These are phyloP conservation scores for Phocoena sinus DNA, from an alignment of 2,113 vertebrate species.

Conservation along the genomic window DNA sequence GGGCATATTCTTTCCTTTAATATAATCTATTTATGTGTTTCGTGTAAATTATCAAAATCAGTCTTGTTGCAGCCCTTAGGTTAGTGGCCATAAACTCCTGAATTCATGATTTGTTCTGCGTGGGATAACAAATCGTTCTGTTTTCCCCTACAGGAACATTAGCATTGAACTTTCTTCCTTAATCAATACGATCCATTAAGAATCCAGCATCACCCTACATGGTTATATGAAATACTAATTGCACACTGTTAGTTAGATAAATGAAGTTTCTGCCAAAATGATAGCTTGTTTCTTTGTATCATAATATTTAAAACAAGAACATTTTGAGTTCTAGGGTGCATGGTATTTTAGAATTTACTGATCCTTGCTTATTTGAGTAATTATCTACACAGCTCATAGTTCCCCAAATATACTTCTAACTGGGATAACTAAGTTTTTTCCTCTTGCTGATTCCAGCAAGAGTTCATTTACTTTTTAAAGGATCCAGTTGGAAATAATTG, in stretches of 20 bases:
- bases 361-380: slow-evolving; percentile 49
- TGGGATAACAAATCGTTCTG: slow-evolving; percentile 47
- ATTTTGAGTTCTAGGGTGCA: background rate
- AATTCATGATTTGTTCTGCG: slow-evolving; percentile 35
- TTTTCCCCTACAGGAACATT: slow-evolving; percentile 67
- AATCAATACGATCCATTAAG: slow-evolving; percentile 79
- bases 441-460: background rate
- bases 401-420: slow-evolving; percentile 5
- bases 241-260: slow-evolving; percentile 66
- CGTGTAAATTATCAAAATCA: background rate
- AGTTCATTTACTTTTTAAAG: slow-evolving; percentile 62
- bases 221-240: slow-evolving; percentile 80
- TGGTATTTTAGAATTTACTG: slow-evolving; percentile 41
- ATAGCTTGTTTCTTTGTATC: slow-evolving; percentile 23
- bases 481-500: slow-evolving; percentile 43
- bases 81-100: background rate
- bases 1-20: background rate
- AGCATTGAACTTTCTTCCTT: slow-evolving; percentile 72
- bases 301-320: slow-evolving; percentile 35
- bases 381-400: background rate
- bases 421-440: background rate
- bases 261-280: slow-evolving; percentile 58
- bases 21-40: background rate
- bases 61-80: background rate
- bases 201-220: slow-evolving; percentile 64